Percentiles rank a stretch among this genome's conserved stretches.
Conservation (phyloP, 2,113 vertebrate species). For the Saccopteryx bilineata region DNA sequence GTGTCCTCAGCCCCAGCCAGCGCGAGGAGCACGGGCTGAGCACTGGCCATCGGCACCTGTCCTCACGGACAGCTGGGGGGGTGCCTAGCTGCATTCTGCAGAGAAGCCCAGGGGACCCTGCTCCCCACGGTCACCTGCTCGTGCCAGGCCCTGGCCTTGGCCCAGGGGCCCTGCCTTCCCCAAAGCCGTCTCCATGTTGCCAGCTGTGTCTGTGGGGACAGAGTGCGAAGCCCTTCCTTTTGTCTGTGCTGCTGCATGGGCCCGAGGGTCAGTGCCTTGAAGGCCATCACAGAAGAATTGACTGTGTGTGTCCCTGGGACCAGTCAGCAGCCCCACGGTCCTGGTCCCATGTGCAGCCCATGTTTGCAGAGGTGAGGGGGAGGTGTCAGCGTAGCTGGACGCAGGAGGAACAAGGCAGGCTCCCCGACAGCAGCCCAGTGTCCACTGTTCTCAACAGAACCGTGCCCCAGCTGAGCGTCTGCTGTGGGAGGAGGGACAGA, state of each 20-base stretch:
- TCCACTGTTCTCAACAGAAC: not conserved
- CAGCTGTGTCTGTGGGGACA: fast-evolving
- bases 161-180: fast-evolving
- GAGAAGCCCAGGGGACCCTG: not conserved
- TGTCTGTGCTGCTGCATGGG: fast-evolving
- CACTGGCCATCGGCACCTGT: fast-evolving
- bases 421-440: not conserved
- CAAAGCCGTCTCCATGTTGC: fast-evolving
- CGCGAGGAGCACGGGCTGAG: fast-evolving
- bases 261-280: fast-evolving
- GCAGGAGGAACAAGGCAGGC: not conserved
- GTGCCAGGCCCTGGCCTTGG: not conserved
- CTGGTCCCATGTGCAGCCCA: not conserved
- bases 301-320: fast-evolving
- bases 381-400: not conserved
- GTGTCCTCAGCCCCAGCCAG: not conserved
- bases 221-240: not conserved
- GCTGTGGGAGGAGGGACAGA: not conserved
- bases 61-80: not conserved
- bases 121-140: not conserved
- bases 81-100: fast-evolving
- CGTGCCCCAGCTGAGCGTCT: fast-evolving
- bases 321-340: fast-evolving
- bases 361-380: fast-evolving
- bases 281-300: fast-evolving